Conservation (phyloP, 2,888 invertebrate genomes). For the Leptogaster cylindrica region DNA sequence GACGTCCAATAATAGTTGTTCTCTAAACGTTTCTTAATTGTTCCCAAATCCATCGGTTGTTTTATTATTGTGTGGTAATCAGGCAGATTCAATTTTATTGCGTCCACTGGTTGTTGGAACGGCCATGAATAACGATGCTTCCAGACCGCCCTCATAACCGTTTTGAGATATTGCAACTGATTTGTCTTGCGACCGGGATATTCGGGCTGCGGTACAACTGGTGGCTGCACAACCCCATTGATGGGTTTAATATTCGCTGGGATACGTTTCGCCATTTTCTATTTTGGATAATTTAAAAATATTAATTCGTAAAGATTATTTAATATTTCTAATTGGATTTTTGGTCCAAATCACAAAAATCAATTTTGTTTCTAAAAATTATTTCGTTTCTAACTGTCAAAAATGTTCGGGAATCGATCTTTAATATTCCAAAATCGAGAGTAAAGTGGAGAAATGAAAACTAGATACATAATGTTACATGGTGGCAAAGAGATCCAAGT, state of each 20-base stretch:
- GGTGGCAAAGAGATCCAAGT: too few species aligned
- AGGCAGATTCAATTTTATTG: constrained; percentile 92
- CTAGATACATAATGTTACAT: too few species aligned
- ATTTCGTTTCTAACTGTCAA: too few species aligned
- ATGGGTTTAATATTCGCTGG: constrained; percentile 72
- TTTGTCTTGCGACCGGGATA: constrained; percentile 93
- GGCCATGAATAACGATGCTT: constrained; percentile 99
- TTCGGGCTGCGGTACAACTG: constrained; percentile 79
- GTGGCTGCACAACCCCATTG: constrained; percentile 88
- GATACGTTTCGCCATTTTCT: constrained; percentile 47
- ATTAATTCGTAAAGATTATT: too few species aligned
- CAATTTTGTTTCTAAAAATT: too few species aligned
- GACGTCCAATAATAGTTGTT: constrained; percentile 94
- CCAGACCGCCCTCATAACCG: constrained; percentile 95
- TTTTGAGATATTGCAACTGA: constrained; percentile 91
- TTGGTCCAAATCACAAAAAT: too few species aligned
- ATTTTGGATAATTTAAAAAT: too few species aligned
- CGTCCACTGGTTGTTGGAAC: constrained; percentile 97
- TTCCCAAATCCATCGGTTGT: constrained; percentile 97
- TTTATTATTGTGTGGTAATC: constrained; percentile 98
- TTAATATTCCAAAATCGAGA: too few species aligned
- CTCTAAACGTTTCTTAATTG: constrained; percentile 94
- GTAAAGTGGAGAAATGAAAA: too few species aligned
- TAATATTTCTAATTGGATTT: too few species aligned
- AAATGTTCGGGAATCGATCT: too few species aligned